Evolutionary conservation across 2,797 vertebrate species (phyloP), one percentile per base, ranked within the genome.

Genomic region (Menidia menidia): DNA sequence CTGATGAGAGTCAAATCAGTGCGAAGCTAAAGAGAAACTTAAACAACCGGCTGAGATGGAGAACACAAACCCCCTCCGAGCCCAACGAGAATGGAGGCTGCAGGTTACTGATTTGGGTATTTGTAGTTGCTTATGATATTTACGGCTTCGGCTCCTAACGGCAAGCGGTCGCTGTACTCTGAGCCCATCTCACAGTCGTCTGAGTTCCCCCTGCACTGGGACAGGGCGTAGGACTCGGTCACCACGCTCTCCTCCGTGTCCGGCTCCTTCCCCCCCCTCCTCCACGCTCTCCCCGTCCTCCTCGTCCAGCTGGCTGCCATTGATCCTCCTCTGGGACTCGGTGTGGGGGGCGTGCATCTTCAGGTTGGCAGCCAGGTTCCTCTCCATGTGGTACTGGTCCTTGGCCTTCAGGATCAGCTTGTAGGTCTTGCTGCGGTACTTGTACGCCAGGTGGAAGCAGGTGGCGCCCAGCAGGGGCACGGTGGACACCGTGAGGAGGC

Each of bases 371-470:
- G 92, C 87, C 63, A 97, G 96, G 85, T 93, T 95, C 91, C 96
- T 96, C 87, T 98, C 96, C 94, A 96, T 93, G 75, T 95, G 95
- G 79, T 96, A 97, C 0, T 94, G 94, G 72, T 95, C 96, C 79
- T 96, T 96, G 0, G 96, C 93, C 76, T 97, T 95, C 91, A 99
- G 92, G 86, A 98, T 98, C 41, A 99, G 91, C 77, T 95, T 96
- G 89, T 98, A 99, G 31, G 97, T 98, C 88, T 99, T 98, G 60
- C 94, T 95, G 19, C 93, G 96, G 83, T 98, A 97, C 61, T 96
- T 98, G 92, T 97, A 96, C 75, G 98, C 92, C 67, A 99, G 90
- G 78, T 99, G 97, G 86, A 97, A 99, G 90, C 97, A 99, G 0
- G 95, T 96, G 5, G 98, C 98, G 0, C 95, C 97, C 35, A 99